Evolutionary conservation across 2,113 vertebrate species (phyloP).

Genomic region (Microcebus tavaratra): DNA sequence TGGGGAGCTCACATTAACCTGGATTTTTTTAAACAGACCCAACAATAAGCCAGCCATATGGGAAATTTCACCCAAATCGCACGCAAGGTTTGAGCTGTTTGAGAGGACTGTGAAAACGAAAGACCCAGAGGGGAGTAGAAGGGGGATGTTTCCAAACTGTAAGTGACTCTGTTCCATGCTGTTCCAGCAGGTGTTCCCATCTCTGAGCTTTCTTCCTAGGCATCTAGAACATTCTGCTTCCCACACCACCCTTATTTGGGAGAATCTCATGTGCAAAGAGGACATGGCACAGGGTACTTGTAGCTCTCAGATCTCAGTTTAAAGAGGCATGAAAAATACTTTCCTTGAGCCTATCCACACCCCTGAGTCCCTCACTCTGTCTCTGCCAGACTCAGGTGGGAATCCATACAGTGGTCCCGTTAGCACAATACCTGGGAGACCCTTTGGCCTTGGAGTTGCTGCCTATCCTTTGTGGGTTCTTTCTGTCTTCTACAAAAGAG

Average conservation of each 20-base stretch:
- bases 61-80: not conserved
- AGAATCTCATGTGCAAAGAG: not conserved
- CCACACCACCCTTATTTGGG: not conserved
- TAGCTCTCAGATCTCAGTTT: not conserved
- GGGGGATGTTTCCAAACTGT: not conserved
- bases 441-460: not conserved
- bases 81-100: not conserved
- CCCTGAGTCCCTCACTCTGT: not conserved
- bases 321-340: not conserved
- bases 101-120: not conserved
- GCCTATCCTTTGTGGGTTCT: not conserved
- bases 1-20: not conserved
- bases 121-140: not conserved
- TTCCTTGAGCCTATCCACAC: not conserved
- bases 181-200: too few relatives aligned
- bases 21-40: not conserved
- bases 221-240: not conserved
- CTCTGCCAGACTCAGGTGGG: not conserved
- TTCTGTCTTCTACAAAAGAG: not conserved
- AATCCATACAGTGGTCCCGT: rapidly evolving
- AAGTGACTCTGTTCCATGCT: too few relatives aligned
- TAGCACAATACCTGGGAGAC: not conserved
- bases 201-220: not conserved
- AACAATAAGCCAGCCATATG: not conserved
- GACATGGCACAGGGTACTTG: not conserved